Conservation (phyloP, 2,888 invertebrate genomes). For the Epinotia demarniana region DNA sequence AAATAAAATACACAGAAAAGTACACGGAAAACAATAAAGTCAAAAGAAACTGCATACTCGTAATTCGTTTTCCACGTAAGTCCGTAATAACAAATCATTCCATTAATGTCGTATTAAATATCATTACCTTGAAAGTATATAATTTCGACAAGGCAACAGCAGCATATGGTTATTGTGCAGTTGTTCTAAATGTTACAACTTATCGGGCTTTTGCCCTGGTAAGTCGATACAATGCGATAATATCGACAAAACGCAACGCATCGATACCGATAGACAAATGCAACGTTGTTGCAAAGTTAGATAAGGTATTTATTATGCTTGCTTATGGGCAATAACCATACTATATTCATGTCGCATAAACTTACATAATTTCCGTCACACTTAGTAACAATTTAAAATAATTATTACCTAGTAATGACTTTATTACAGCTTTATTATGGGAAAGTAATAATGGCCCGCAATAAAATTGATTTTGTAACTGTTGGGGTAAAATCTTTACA, state of each 20-base stretch:
- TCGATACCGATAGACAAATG: constrained; percentile 16
- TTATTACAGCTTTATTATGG: too few species aligned
- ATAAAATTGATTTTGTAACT: neutral
- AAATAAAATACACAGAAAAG: too few species aligned
- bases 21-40: too few species aligned
- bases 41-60: too few species aligned
- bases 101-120: too few species aligned
- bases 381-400: neutral
- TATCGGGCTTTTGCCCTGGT: constrained; percentile 16
- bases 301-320: constrained; percentile 16
- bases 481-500: too few species aligned
- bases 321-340: constrained; percentile 1
- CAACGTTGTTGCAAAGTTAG: constrained; percentile 6
- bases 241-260: constrained; percentile 17
- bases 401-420: too few species aligned
- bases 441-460: neutral
- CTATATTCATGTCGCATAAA: neutral
- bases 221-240: constrained; percentile 10
- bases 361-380: neutral
- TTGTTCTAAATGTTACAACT: constrained; percentile 50
- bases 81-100: neutral
- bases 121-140: too few species aligned
- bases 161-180: constrained; percentile 59
- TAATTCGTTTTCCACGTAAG: too few species aligned
- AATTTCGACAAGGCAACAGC: neutral